A percentile compares a stretch with the other conserved stretches of the same genome.
These are phyloP conservation scores for Dreissena rostriformis DNA, from an alignment of 1,140 invertebrate species.

Conservation along the genomic window DNA sequence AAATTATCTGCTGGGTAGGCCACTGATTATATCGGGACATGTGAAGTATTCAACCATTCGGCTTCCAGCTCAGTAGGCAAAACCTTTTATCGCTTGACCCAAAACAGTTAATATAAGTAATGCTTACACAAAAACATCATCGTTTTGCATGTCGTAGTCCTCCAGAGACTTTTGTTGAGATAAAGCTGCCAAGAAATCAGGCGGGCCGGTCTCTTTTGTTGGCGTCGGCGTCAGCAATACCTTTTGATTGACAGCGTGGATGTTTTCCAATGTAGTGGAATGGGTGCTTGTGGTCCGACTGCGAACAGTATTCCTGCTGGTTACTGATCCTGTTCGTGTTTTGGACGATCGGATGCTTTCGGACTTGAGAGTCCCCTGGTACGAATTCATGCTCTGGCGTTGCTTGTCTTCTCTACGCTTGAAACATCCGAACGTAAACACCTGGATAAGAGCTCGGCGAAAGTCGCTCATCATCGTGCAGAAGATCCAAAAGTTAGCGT, in stretches of 20 bases:
- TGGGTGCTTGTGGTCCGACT: constrained; percentile 33
- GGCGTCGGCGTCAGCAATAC: background rate
- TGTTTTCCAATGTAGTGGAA: constrained; percentile 30
- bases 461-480: constrained; percentile 54
- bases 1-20: too few species aligned
- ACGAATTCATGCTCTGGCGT: background rate
- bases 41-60: too few species aligned
- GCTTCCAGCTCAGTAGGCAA: too few species aligned
- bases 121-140: too few species aligned
- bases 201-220: background rate
- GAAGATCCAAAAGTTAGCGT: constrained; percentile 53
- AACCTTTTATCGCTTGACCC: too few species aligned
- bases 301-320: constrained; percentile 27
- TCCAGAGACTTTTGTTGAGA: too few species aligned
- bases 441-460: background rate
- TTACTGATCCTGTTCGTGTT: constrained; percentile 16
- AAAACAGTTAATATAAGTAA: too few species aligned
- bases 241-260: constrained; percentile 3
- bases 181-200: background rate
- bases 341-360: background rate
- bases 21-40: too few species aligned
- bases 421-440: constrained; percentile 21
- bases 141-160: too few species aligned
- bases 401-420: background rate
- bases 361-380: background rate